phyloP scores from a whole-genome alignment of 2,888 invertebrate species.

The Ypsolopha scabrella region DNA sequence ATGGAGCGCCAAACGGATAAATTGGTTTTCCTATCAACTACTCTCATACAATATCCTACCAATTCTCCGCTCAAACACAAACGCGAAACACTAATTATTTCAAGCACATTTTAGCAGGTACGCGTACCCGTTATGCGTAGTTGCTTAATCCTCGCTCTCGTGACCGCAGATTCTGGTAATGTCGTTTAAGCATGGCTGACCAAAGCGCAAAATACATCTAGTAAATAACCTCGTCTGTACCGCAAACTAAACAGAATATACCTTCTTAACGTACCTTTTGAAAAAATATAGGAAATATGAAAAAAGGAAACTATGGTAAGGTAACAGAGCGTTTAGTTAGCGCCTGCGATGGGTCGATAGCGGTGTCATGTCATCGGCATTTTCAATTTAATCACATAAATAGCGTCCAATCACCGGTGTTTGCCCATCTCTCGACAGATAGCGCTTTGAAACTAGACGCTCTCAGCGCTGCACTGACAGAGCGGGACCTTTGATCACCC shows the following conservation, averaged over 20 bases:
- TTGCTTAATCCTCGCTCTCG: not conserved
- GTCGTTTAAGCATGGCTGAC: conserved; percentile 44
- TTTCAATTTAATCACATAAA: conserved; percentile 65
- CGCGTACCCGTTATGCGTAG: not conserved
- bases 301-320: too few species aligned
- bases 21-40: not conserved
- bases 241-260: conserved; percentile 58
- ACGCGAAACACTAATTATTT: conserved; percentile 1
- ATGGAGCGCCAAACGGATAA: not conserved
- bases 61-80: not conserved
- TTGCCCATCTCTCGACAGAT: conserved; percentile 54
- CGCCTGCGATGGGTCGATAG: not conserved
- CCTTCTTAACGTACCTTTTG: not conserved
- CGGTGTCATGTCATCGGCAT: conserved; percentile 54
- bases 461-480: not conserved
- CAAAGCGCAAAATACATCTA: conserved; percentile 32
- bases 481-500: conserved; percentile 45
- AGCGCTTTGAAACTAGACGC: conserved; percentile 54
- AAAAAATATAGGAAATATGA: not conserved
- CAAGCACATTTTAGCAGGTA: not conserved
- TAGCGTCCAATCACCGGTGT: conserved; percentile 36
- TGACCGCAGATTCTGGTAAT: conserved; percentile 51
- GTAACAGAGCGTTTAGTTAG: too few species aligned
- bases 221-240: conserved; percentile 30
- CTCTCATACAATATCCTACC: not conserved